Evolutionary conservation across 1,140 invertebrate genomes (phyloP).

Genomic region (Armadillidium nasatum): DNA sequence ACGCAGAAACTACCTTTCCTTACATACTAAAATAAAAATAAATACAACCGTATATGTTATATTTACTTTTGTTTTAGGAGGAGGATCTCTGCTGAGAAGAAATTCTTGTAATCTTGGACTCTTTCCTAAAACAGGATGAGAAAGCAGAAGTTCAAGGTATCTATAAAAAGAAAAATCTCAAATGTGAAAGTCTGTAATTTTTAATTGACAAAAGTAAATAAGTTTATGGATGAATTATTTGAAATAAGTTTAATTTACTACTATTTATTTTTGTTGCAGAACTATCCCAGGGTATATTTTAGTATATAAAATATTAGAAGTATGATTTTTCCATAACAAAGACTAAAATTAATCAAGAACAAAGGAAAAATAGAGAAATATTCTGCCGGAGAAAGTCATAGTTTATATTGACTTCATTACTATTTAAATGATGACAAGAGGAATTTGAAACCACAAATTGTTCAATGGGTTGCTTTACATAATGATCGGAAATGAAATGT

Average conservation of each 20-base stretch:
- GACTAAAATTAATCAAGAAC: no score
- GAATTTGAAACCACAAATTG: no score
- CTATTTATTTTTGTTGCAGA: conserved; percentile 19
- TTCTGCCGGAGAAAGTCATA: no score
- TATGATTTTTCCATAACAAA: no score
- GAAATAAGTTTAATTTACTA: not conserved
- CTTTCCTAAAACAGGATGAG: conserved; percentile 49
- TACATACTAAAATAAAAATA: not conserved
- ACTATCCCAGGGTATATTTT: not conserved
- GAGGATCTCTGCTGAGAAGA: conserved; percentile 45
- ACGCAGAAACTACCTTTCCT: not conserved
- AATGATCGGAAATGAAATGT: no score
- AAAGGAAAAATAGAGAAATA: no score
- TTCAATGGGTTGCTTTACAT: no score
- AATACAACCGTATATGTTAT: not conserved
- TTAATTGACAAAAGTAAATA: not conserved
- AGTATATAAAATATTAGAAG: no score
- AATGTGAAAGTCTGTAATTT: not conserved
- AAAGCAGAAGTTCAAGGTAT: conserved; percentile 49
- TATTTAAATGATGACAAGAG: no score
- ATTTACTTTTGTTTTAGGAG: conserved; percentile 39
- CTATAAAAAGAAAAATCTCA: conserved; percentile 36
- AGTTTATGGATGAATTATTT: not conserved
- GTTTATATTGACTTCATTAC: no score
- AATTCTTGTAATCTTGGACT: conserved; percentile 49